Evolutionary conservation across 2,888 invertebrate species (phyloP), one percentile per base, ranked within the genome.

Genomic region (Pollenia amentaria): DNA sequence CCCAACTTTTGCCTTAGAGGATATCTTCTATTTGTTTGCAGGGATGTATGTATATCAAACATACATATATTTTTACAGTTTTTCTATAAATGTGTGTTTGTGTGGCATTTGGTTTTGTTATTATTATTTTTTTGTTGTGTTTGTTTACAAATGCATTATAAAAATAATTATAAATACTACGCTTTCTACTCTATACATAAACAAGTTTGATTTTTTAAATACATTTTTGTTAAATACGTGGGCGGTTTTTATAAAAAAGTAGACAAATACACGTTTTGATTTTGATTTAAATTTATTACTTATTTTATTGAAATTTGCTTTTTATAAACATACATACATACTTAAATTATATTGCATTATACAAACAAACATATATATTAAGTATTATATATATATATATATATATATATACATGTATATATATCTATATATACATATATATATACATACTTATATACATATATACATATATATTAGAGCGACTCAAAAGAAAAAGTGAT

Each of bases 71-170:
- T 76, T 60, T 51, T 38, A 4, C 46, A 65, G 7, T 18, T 10
- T 29, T 2, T 44, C 14, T n/a, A 53, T 18, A 29, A 12, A 46
- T 14, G 21, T 21, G 14, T 8, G 2, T 14, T 14, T 38, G 29
- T 12, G 21, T 16, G 69, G 40, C 70, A 51, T 2, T 46, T 14
- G 8, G 14, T 53, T 12, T 51, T 57, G 55, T 18, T 60, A 42
- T 40, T 69, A 21, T 53, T 14, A 12, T 44, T n/a, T 72, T 62
- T 53, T 9, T 72, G 57, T 67, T 77, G 46, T 51, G 64, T 14
- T 53, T 85, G 78, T 82, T 83, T 79, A 80, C 75, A 76, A 83
- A 70, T 77, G 64, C 64, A 82, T 86, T 72, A 29, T 86, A 75
- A 75, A 86, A 86, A 82, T 82, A 79, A 57, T 60, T 21, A n/a